Conservation (phyloP, 2,888 invertebrate genomes). For the Teleiodes luculella region DNA sequence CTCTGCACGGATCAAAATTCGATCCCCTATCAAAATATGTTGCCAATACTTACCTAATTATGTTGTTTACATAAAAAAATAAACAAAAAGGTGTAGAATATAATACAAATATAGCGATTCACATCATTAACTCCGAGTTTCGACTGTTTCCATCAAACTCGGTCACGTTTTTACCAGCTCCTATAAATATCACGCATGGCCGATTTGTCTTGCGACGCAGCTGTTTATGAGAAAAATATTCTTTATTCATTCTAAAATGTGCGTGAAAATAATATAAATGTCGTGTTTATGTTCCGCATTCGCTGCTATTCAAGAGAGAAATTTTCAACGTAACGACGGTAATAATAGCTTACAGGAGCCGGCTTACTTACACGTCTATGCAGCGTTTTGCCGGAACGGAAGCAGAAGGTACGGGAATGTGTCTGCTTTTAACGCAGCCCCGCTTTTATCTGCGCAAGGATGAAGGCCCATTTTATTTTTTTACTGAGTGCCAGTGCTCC, state of each 20-base stretch:
- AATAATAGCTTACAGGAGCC: conserved; percentile 52
- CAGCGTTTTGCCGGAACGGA: conserved; percentile 58
- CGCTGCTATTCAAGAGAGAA: conserved; percentile 58
- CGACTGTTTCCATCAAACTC: neutral
- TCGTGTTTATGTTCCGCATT: conserved; percentile 57
- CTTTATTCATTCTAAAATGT: conserved; percentile 45
- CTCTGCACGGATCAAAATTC: too few relatives aligned
- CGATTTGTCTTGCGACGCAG: conserved; percentile 26
- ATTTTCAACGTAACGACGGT: conserved; percentile 66
- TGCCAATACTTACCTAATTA: too few relatives aligned
- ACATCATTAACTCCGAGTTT: neutral
- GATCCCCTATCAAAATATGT: too few relatives aligned
- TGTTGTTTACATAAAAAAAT: too few relatives aligned
- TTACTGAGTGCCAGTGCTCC: neutral
- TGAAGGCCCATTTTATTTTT: conserved; percentile 13
- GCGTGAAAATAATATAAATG: conserved; percentile 58
- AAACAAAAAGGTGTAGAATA: too few relatives aligned
- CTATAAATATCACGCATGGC: conserved; percentile 13
- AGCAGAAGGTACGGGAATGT: conserved; percentile 44
- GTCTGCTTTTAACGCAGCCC: conserved; percentile 37
- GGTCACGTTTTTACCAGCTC: neutral
- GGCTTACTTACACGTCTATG: conserved; percentile 60
- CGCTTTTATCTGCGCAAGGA: conserved; percentile 35
- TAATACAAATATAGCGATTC: too few relatives aligned
- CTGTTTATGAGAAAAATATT: conserved; percentile 2